Conservation (phyloP, 2,113 vertebrate genomes). For the Cervus canadensis region DNA sequence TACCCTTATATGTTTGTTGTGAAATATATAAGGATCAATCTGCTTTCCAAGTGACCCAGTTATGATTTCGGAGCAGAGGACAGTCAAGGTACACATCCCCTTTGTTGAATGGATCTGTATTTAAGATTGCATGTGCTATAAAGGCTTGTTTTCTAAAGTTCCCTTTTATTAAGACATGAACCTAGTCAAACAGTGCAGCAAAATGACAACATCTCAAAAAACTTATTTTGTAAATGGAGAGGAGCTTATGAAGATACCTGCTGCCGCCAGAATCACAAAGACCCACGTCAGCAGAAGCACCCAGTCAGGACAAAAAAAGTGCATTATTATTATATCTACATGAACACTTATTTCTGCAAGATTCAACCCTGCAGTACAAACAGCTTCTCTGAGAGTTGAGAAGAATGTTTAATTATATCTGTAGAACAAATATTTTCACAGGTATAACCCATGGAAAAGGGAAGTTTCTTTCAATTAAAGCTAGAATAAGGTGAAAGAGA, state of each 20-base stretch:
- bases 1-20: background rate
- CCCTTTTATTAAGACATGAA: background rate
- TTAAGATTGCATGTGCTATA: background rate
- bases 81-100: background rate
- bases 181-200: background rate
- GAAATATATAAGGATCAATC: background rate
- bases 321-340: background rate
- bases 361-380: background rate
- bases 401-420: background rate
- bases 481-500: background rate
- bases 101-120: background rate
- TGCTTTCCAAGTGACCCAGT: background rate
- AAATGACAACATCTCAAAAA: background rate
- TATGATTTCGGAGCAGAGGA: background rate
- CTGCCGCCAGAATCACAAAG: background rate
- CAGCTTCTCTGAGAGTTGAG: background rate
- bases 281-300: background rate
- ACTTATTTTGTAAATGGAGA: background rate
- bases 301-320: background rate
- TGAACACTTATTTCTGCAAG: background rate
- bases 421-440: conserved; percentile 1
- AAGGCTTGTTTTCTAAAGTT: background rate
- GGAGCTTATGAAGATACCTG: background rate
- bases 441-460: background rate
- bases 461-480: background rate